Percentiles rank a stretch among this genome's conserved stretches.
Conservation (phyloP, 2,113 vertebrate species). For the Maccullochella peelii region DNA sequence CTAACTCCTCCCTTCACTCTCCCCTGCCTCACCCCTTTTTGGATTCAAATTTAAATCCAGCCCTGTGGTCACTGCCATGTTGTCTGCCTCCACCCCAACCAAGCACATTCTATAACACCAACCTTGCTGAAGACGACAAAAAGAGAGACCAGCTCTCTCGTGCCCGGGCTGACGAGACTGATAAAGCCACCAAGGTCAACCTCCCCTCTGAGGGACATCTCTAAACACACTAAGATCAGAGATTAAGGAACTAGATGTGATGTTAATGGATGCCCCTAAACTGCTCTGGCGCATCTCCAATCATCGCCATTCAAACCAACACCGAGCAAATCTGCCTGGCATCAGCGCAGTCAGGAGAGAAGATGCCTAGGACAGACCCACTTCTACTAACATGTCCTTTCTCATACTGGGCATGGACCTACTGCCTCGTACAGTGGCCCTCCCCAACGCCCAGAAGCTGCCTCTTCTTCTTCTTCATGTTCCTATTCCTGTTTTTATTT, state of each 20-base stretch:
- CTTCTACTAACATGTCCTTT: not conserved
- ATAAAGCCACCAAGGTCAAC: constrained; percentile 2
- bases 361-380: not conserved
- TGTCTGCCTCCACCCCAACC: not conserved
- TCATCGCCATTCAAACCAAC: not conserved
- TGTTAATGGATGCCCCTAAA: not conserved
- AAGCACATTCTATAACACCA: not conserved
- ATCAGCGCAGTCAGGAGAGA: not conserved
- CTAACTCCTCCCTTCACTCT: not conserved
- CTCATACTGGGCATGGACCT: not conserved
- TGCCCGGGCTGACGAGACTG: not conserved
- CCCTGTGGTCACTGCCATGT: not conserved
- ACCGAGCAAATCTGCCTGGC: not conserved
- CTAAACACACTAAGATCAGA: not conserved
- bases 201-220: not conserved
- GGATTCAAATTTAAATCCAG: not conserved
- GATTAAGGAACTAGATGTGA: not conserved
- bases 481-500: no score
- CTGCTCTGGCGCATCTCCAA: not conserved
- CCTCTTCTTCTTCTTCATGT: no score
- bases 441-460: not conserved
- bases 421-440: not conserved
- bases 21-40: not conserved
- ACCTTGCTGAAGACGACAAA: not conserved
- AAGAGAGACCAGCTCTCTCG: not conserved